These are phyloP conservation scores for Amphipoea oculea DNA, from an alignment of 2,888 invertebrate genomes.

Conservation along the genomic window DNA sequence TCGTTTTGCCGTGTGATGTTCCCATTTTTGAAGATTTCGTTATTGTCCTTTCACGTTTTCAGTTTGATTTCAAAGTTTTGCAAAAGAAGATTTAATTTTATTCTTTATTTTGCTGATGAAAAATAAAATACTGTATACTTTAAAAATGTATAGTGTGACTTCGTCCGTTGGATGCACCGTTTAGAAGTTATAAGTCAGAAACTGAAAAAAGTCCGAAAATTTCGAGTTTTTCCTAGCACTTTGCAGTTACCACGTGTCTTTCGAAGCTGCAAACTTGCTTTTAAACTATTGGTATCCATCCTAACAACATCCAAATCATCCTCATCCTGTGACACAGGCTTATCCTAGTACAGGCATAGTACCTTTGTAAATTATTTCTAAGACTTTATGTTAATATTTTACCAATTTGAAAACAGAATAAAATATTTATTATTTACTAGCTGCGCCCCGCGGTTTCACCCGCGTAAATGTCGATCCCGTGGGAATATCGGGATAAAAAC, in stretches of 20 bases:
- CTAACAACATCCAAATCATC: too few relatives aligned
- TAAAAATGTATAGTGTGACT: neutral
- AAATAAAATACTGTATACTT: neutral
- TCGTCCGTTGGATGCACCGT: neutral
- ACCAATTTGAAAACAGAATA: too few relatives aligned
- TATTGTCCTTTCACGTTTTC: slow-evolving; percentile 64
- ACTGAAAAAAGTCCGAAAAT: neutral
- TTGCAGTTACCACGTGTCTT: neutral
- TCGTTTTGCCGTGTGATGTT: slow-evolving; percentile 57
- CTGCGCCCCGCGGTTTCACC: too few relatives aligned
- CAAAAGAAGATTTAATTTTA: neutral
- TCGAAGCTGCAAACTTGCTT: neutral
- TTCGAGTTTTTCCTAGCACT: neutral
- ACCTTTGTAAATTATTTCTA: too few relatives aligned
- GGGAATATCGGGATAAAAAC: too few relatives aligned
- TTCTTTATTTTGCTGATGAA: neutral
- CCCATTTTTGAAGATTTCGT: slow-evolving; percentile 63
- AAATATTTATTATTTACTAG: too few relatives aligned
- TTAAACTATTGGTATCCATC: too few relatives aligned
- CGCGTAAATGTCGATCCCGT: too few relatives aligned
- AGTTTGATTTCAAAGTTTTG: slow-evolving; percentile 63
- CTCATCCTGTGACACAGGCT: too few relatives aligned
- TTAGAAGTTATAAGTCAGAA: neutral
- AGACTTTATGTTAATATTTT: too few relatives aligned
- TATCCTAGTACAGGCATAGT: too few relatives aligned